phyloP scores from a whole-genome alignment of 2,797 vertebrate species.

The Champsocephalus esox region DNA sequence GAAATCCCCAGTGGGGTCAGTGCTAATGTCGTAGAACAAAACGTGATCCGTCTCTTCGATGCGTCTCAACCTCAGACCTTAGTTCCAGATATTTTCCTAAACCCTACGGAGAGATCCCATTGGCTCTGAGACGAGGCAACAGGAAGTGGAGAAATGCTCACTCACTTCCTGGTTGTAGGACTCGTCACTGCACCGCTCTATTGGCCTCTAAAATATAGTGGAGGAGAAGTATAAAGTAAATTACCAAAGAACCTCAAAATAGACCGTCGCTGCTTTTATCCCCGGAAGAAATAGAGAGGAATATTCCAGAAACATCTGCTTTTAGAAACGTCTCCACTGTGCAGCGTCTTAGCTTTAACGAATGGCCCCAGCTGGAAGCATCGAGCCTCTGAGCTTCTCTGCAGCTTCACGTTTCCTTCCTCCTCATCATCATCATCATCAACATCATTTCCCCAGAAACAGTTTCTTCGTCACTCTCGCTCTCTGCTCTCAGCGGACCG shows the following conservation, averaged over 20 bases:
- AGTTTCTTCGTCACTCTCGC: constrained; percentile 6
- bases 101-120: too few relatives aligned
- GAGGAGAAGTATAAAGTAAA: too few relatives aligned
- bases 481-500: not conserved
- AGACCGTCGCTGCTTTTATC: not conserved
- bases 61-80: too few relatives aligned
- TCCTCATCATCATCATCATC: not conserved
- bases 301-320: not conserved
- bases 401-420: constrained; percentile 13
- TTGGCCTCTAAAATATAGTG: too few relatives aligned
- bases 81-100: too few relatives aligned
- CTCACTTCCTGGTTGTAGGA: too few relatives aligned
- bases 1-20: too few relatives aligned
- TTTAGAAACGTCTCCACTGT: not conserved
- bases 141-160: too few relatives aligned
- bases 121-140: too few relatives aligned
- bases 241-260: not conserved
- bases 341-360: constrained; percentile 20
- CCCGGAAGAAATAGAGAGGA: not conserved
- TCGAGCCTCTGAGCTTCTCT: constrained; percentile 22
- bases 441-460: constrained; percentile 1
- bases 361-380: constrained; percentile 33
- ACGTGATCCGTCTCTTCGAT: too few relatives aligned
- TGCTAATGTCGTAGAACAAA: too few relatives aligned
- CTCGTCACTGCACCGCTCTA: too few relatives aligned